A percentile compares a stretch with the other conserved stretches of the same genome.
phyloP scores from a whole-genome alignment of 2,113 vertebrate species.

The Zapus hudsonius region DNA sequence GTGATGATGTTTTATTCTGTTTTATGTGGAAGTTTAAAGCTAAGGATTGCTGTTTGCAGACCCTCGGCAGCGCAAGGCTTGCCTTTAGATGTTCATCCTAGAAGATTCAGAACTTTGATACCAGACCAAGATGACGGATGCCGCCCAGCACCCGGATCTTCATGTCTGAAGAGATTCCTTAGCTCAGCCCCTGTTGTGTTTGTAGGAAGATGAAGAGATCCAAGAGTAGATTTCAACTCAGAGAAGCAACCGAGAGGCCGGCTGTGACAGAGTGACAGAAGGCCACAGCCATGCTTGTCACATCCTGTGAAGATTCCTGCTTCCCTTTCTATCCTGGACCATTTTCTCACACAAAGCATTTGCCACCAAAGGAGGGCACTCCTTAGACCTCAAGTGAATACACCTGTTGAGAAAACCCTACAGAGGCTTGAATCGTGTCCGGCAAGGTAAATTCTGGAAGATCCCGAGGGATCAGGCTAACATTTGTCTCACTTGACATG shows the following conservation, averaged over 20 bases:
- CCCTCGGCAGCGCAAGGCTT: constrained; percentile 8
- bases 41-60: constrained; percentile 11
- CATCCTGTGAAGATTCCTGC: background rate
- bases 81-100: background rate
- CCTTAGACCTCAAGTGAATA: background rate
- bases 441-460: background rate
- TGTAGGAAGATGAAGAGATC: background rate
- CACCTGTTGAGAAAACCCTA: background rate
- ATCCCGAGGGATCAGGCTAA: background rate
- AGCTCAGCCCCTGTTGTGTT: background rate
- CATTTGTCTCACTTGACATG: background rate
- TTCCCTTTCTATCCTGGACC: background rate
- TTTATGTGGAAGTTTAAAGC: constrained; percentile 74
- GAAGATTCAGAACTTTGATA: background rate
- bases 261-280: too few species aligned
- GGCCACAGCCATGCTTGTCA: fast-evolving
- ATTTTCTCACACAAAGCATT: background rate
- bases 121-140: background rate
- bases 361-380: background rate
- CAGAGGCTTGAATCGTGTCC: background rate
- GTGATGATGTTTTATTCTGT: constrained; percentile 44
- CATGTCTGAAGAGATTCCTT: background rate
- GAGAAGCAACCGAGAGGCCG: background rate
- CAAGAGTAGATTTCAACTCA: background rate
- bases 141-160: background rate